Percentiles rank a stretch among this genome's conserved stretches.
phyloP scores from a whole-genome alignment of 2,888 invertebrate species.

The Chorisops tibialis region DNA sequence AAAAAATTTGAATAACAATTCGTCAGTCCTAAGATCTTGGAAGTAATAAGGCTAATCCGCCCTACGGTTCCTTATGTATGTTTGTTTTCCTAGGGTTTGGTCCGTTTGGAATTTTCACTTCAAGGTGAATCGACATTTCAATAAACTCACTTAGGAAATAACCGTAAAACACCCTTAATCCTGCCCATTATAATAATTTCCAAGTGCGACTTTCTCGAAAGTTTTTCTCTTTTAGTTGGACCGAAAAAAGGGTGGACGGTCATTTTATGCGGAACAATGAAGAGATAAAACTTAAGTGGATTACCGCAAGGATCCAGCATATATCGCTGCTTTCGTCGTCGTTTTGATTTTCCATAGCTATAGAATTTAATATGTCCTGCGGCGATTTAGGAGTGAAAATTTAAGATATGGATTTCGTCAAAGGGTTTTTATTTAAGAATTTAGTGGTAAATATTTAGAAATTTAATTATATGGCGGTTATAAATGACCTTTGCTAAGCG shows the following conservation, averaged over 20 bases:
- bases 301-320: background rate
- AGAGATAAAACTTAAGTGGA: constrained; percentile 13
- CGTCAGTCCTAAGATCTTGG: background rate
- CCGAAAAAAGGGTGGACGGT: background rate
- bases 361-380: constrained; percentile 14
- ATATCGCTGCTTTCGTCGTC: background rate
- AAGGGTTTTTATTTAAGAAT: constrained; percentile 12
- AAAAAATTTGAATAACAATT: constrained; percentile 18
- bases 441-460: constrained; percentile 22
- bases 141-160: constrained; percentile 19
- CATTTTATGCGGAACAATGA: constrained; percentile 12
- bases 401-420: background rate
- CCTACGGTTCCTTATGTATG: background rate
- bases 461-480: constrained; percentile 20
- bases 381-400: constrained; percentile 11
- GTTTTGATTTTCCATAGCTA: too few relatives aligned
- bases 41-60: constrained; percentile 5
- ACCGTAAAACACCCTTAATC: constrained; percentile 14
- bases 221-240: background rate
- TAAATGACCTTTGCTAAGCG: constrained; percentile 14
- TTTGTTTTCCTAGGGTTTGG: constrained; percentile 16
- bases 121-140: constrained; percentile 27
- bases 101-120: constrained; percentile 28
- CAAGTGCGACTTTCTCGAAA: background rate
- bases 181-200: constrained; percentile 6